Conservation (phyloP, 2,113 vertebrate species). For the Catagonus wagneri region DNA sequence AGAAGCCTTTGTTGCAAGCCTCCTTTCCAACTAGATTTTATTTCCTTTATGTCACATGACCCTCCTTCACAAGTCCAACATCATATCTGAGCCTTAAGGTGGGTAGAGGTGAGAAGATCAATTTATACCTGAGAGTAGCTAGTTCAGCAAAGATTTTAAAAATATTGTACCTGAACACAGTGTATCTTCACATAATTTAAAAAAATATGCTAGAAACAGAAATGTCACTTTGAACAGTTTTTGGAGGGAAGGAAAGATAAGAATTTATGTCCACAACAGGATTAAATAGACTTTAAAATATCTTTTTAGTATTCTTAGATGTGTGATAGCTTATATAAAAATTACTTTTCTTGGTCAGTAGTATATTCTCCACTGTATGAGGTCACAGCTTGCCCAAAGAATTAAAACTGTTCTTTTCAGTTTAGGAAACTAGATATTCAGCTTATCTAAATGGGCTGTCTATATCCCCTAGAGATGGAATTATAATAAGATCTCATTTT, state of each 20-base stretch:
- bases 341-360: conserved; percentile 60
- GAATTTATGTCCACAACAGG: conserved; percentile 55
- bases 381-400: conserved; percentile 42
- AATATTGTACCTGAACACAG: background rate
- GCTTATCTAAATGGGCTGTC: conserved; percentile 54
- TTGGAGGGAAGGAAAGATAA: background rate
- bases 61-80: background rate
- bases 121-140: background rate
- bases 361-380: conserved; percentile 60
- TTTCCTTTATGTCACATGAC: background rate
- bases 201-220: background rate
- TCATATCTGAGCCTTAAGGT: background rate
- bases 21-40: background rate
- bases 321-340: conserved; percentile 50
- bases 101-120: conserved; percentile 1
- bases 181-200: conserved; percentile 57
- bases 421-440: conserved; percentile 66
- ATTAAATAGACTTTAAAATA: conserved; percentile 59
- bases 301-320: background rate
- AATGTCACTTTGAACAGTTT: conserved; percentile 56
- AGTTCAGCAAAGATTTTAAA: conserved; percentile 24
- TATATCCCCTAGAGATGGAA: conserved; percentile 47
- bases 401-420: conserved; percentile 60
- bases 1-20: background rate
- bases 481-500: conserved; percentile 59